Percentiles rank a stretch among this genome's conserved stretches.
These are phyloP conservation scores for Drosophila crucigera DNA, from an alignment of 2,888 invertebrate genomes.

Conservation along the genomic window DNA sequence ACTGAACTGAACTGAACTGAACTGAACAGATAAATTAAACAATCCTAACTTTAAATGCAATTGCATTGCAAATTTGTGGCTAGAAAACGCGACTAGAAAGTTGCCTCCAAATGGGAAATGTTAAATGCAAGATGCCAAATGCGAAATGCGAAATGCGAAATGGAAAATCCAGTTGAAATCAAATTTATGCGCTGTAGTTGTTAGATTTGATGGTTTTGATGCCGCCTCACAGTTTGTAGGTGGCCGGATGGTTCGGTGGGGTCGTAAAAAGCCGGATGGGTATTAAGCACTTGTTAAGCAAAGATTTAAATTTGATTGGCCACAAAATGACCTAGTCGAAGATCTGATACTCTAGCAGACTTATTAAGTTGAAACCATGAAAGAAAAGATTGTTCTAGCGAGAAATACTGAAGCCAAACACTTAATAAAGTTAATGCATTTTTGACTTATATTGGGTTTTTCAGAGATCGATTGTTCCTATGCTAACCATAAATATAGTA, in stretches of 20 bases:
- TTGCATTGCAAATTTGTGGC: slow-evolving; percentile 72
- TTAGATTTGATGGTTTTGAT: slow-evolving; percentile 79
- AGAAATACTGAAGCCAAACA: background rate
- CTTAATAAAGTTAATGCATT: background rate
- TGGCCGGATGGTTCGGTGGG: too few relatives aligned
- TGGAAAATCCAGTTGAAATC: slow-evolving; percentile 22
- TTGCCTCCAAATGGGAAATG: slow-evolving; percentile 39
- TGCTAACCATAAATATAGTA: background rate
- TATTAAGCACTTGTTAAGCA: slow-evolving; percentile 24
- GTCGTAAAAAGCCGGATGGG: background rate
- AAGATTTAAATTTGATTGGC: slow-evolving; percentile 51
- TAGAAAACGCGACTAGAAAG: slow-evolving; percentile 64
- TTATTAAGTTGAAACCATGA: background rate
- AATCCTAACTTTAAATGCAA: slow-evolving; percentile 60
- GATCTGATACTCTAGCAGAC: slow-evolving; percentile 9
- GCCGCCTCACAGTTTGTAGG: slow-evolving; percentile 53
- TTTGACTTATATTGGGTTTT: background rate
- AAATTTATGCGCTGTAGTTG: slow-evolving; percentile 75
- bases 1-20: slow-evolving; percentile 41
- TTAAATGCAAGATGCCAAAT: slow-evolving; percentile 31
- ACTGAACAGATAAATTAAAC: slow-evolving; percentile 77
- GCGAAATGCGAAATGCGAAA: slow-evolving; percentile 32
- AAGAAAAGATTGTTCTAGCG: rapidly evolving
- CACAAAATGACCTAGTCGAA: background rate
- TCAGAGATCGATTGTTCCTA: background rate